Evolutionary conservation across 1,140 invertebrate species (phyloP).

Genomic region (Heliothis virescens): DNA sequence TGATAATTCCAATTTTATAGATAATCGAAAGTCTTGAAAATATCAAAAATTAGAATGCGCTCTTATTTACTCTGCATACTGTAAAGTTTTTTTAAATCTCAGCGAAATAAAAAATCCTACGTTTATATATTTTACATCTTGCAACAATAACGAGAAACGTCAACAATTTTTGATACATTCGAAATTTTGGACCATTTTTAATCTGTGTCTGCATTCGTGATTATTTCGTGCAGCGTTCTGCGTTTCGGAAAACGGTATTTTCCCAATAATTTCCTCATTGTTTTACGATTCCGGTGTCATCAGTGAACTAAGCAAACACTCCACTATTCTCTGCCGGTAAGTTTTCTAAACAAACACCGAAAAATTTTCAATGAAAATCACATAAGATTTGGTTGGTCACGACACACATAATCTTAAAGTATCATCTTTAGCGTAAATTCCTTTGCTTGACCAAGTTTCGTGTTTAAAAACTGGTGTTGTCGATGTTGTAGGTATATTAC

Average conservation of each 20-base stretch:
- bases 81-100: too few species aligned
- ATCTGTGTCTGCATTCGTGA: constrained; percentile 31
- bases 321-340: constrained; percentile 27
- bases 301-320: constrained; percentile 1
- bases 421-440: constrained; percentile 27
- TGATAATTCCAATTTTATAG: too few species aligned
- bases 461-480: not conserved
- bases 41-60: too few species aligned
- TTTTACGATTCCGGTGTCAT: constrained; percentile 17
- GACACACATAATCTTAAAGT: constrained; percentile 30
- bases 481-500: constrained; percentile 19
- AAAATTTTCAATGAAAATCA: not conserved
- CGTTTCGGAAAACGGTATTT: constrained; percentile 33
- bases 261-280: constrained; percentile 33
- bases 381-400: constrained; percentile 46
- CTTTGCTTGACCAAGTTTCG: constrained; percentile 12
- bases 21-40: too few species aligned
- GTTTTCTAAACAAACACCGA: constrained; percentile 40
- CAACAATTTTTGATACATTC: constrained; percentile 25
- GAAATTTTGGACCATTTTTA: constrained; percentile 21
- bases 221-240: constrained; percentile 5
- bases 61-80: too few species aligned
- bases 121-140: not conserved
- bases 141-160: constrained; percentile 27
- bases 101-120: too few species aligned